Conservation (phyloP, 2,113 vertebrate genomes). For the Uropsilus gracilis region DNA sequence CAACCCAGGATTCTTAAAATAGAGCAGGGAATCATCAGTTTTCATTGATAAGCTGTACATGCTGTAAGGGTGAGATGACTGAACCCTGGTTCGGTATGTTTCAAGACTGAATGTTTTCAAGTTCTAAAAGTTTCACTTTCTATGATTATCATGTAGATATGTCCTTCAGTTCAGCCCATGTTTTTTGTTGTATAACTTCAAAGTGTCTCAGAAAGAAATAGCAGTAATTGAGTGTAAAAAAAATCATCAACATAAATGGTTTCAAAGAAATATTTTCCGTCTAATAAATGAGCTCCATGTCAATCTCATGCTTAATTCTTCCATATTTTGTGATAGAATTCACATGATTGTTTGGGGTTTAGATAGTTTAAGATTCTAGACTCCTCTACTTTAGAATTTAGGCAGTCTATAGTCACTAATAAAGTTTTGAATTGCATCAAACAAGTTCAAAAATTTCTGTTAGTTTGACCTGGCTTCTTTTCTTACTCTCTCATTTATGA, state of each 20-base stretch:
- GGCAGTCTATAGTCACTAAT: neutral
- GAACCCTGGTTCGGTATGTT: neutral
- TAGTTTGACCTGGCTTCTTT: neutral
- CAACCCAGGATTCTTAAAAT: neutral
- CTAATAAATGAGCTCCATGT: neutral
- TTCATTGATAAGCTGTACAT: neutral
- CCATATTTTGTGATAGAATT: neutral
- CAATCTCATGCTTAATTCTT: neutral
- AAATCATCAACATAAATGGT: neutral
- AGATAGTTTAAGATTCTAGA: neutral
- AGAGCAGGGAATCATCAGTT: neutral
- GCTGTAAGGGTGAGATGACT: neutral
- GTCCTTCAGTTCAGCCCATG: neutral
- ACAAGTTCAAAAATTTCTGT: neutral
- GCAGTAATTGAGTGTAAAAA: neutral
- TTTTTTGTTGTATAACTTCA: neutral
- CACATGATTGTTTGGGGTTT: neutral
- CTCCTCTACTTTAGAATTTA: neutral
- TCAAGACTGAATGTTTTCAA: neutral
- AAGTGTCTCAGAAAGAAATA: neutral
- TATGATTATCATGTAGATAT: no score
- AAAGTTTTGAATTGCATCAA: neutral
- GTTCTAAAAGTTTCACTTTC: neutral
- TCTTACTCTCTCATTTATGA: neutral
- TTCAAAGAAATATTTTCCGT: neutral